A percentile compares a stretch with the other conserved stretches of the same genome.
Evolutionary conservation across 1,140 invertebrate species (phyloP).

Genomic region (Caerostris darwini): DNA sequence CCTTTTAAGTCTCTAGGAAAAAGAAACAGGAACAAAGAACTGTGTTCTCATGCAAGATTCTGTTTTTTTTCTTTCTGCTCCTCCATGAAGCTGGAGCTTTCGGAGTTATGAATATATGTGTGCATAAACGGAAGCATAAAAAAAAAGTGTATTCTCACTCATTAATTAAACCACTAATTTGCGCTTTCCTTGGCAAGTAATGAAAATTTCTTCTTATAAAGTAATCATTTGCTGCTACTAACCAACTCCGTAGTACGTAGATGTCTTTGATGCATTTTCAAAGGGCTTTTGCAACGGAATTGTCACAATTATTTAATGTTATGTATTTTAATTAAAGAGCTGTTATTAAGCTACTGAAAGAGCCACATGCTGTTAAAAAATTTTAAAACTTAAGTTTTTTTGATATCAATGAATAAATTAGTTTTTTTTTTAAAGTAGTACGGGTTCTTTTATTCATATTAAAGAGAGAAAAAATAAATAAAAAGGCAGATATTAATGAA

Average conservation of each 20-base stretch:
- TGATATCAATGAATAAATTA: too few relatives aligned
- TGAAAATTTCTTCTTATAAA: background rate
- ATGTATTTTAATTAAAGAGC: too few relatives aligned
- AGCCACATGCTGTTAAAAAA: too few relatives aligned
- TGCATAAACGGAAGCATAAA: background rate
- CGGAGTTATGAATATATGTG: slow-evolving; percentile 21
- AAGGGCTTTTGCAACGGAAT: too few relatives aligned
- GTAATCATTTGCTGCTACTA: background rate
- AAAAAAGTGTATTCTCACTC: background rate
- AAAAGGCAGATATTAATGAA: too few relatives aligned
- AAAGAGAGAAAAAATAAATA: too few relatives aligned
- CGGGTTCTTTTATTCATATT: too few relatives aligned
- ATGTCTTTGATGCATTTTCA: background rate
- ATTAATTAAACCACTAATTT: slow-evolving; percentile 39
- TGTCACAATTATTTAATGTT: too few relatives aligned
- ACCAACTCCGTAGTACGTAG: background rate
- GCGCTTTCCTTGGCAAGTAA: background rate
- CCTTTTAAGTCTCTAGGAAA: slow-evolving; percentile 32
- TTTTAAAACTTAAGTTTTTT: too few relatives aligned
- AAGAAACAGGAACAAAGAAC: slow-evolving; percentile 18
- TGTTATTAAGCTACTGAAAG: too few relatives aligned
- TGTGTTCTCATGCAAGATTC: background rate
- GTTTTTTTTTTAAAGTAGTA: too few relatives aligned
- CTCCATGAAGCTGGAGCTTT: background rate
- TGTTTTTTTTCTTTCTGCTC: background rate